Evolutionary conservation across 2,797 vertebrate species (phyloP), one percentile per base, ranked within the genome.

Genomic region (Leptodactylus fallax): DNA sequence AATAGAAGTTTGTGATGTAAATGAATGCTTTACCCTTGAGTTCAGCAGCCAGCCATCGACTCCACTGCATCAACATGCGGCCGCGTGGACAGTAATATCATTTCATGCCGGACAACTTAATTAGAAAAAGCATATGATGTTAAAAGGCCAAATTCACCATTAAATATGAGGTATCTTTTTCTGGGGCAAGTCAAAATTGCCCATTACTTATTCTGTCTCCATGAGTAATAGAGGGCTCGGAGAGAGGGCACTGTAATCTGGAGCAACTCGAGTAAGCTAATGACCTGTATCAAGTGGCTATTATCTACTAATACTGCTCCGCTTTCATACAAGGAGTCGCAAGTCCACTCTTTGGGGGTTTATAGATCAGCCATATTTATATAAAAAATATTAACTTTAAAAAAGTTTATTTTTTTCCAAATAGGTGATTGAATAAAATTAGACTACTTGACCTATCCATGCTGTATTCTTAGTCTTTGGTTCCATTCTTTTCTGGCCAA

Each of bases 191-290:
- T 87, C 47, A 72, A 74, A 60, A 74, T 71, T 55, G 53, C 79
- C 65, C 79, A 61, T 81, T 74, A 81, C 69, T 87, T 71, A 81
- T 51, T 55, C 56, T 86, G 74, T 87, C 78, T 56, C 58, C 55
- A 36, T 87, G 85, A 87, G 85, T 49, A 27, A 87, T 81, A 55
- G 55, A 74, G 78, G 85, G 53, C 63, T 74, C 55, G 8, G 65
- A 12, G 16, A 72, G 79, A 74, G 78, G 78, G 51, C 77, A 87
- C 51, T 60, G 63, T 81, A 71, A 87, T 87, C 85, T 81, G 55
- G 36, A 61, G 49, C 23, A 71, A 45, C 53, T 47, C 85, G 27
- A 69, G 77, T 25, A 23, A 72, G 23, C 23, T 72, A 55, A 36
- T 45, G 65, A 56, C 67, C 47, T 83, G 17, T 12, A 60, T 19